Base-by-base conservation (phyloP, 1,140 invertebrate genomes). In the Drosophila ogumai region DNA sequence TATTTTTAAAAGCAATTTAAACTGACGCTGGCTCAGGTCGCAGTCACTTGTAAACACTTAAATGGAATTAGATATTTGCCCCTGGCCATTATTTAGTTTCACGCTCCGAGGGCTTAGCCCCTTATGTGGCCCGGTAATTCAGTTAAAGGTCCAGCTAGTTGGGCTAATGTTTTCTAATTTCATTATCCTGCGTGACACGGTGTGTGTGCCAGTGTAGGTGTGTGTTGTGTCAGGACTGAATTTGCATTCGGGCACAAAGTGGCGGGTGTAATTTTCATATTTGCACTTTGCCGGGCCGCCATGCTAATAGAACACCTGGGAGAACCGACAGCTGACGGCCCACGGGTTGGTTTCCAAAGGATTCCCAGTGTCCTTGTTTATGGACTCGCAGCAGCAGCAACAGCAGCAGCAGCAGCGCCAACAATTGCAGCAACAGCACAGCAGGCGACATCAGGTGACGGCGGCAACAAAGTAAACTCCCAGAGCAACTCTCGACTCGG, bases 191-290 rank as follows among this genome's bases (percentile, higher is more conserved):
- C 54, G 41, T 46, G 49, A 12, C 50, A 28, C 25, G 25, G 32
- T 15, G 41, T 22, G 55, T 10, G 28, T 28, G 25, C 3, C 3
- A 25, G 25, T 25, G 25, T 28, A 28, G 6, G 25, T 28, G 1
- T 19, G 4, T 17, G 25, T 15, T 15, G 6, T 12, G 44, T 13
- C 60, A 71, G 7, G 19, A 76, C 61, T 47, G 82, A 69, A 79
- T 86, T 76, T 82, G 82, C 82, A 79, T 87, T 87, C 46, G 25
- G 58, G 58, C 65, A 60, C 41, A 71, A 86, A 86, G 79, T 86
- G 82, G 69, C 64, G 50, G 55, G 78, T 67, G 64, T 55, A 85
- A 64, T 75, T 73, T 74, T 73, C 81, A 81, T 65, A 80, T 69
- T 72, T 79, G 61, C 58, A 52, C 34, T 43, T 36, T 22, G 22